A percentile compares a stretch with the other conserved stretches of the same genome.
Conservation (phyloP, 2,113 vertebrate genomes). For the Gobiocypris rarus region DNA sequence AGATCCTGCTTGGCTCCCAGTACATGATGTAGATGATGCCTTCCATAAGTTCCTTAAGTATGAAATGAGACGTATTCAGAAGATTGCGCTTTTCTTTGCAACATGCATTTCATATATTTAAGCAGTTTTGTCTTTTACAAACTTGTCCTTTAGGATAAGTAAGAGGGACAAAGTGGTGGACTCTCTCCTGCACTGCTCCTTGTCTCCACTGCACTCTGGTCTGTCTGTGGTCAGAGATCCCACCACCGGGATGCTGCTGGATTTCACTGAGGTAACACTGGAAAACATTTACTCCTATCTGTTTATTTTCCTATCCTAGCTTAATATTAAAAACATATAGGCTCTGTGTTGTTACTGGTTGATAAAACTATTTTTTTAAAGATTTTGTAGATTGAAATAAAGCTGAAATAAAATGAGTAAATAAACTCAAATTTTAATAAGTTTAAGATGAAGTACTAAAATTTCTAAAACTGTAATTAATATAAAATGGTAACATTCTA, state of each 20-base stretch:
- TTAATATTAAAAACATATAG: not conserved
- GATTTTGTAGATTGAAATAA: not conserved
- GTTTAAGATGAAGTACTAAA: not conserved
- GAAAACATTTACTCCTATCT: not conserved
- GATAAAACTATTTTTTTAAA: not conserved
- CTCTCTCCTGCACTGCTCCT: constrained; percentile 75
- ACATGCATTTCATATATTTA: not conserved
- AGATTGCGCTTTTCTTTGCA: not conserved
- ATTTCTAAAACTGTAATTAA: not conserved
- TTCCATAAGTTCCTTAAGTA: constrained; percentile 85
- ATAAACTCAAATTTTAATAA: not conserved
- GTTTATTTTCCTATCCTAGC: not conserved
- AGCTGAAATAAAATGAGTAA: not conserved
- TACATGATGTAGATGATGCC: constrained; percentile 82
- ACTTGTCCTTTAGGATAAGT: constrained; percentile 71
- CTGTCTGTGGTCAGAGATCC: constrained; percentile 87
- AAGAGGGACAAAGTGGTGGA: constrained; percentile 76
- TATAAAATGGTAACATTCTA: no score
- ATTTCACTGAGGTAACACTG: constrained; percentile 84
- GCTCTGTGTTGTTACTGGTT: not conserved
- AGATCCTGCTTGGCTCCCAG: constrained; percentile 84
- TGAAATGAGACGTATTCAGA: not conserved
- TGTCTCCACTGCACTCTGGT: constrained; percentile 80
- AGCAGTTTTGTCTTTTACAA: not conserved
- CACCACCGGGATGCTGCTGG: constrained; percentile 86